Base-by-base conservation (phyloP, 2,888 invertebrate species). In the Lucinisca nassula region DNA sequence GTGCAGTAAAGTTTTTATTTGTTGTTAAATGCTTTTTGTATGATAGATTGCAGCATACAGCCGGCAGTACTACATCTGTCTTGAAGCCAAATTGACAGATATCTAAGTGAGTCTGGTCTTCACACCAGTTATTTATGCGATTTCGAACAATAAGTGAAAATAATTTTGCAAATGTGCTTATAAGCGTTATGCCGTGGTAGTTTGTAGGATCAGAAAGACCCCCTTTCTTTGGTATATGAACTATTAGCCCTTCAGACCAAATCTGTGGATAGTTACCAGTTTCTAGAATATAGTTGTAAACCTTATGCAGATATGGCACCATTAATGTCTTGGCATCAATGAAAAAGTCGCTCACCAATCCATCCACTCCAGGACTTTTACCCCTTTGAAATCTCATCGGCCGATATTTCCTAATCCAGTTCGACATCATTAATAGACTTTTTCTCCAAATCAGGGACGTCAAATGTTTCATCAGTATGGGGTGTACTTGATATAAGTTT, bases 131-230 rank as follows among this genome's bases (percentile, higher is more conserved):
- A 45, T 73, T 79, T 24, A 73, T 55, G 17, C 82, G 38, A 67
- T 83, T 77, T 30, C 55, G 35, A 49, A 85, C 27, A 0, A 55
- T 30, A 12, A 81, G 74, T 30, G 85, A 85, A 73, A 78, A 85
- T 35, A 85, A 21, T 74, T 85, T 88, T 40, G 80, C 83, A 35
- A 85, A 45, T 21, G 78, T 58, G 45, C 83, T 88, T 27, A 80
- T 74, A n/a, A 81, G 58, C 1, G 88, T 83, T 24, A 85, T 88
- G 14, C 85, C 85, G 4, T 85, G 61, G 76, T 85, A 88, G 35
- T 81, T 81, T 17, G 77, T 27, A 0, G 83, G 72, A 78, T 87
- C 38, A 21, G 38, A 21, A 12, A 55, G 10, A 55, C 85, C 81
- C 1, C 87, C 79, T 45, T 79, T 88, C 49, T 85, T 88, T 38